Conservation (phyloP, 2,888 invertebrate genomes). For the Tyria jacobaeae region DNA sequence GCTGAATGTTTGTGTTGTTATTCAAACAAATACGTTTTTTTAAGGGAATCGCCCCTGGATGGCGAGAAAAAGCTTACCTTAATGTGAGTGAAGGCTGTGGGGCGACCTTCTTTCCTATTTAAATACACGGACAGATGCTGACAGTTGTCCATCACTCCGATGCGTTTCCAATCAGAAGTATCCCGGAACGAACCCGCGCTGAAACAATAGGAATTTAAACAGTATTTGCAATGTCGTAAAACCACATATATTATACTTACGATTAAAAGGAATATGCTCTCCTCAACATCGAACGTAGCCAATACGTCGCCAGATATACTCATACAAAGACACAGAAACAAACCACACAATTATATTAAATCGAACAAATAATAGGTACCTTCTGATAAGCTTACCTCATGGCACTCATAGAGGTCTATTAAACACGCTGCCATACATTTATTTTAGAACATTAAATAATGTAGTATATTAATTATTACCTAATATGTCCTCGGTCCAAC, state of each 20-base stretch:
- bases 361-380: no score
- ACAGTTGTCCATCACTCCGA: slow-evolving; percentile 87
- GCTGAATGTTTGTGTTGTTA: no score
- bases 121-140: slow-evolving; percentile 84
- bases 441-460: background rate
- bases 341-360: no score
- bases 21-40: no score
- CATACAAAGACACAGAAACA: no score
- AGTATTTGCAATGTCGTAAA: background rate
- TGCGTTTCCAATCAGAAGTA: slow-evolving; percentile 79
- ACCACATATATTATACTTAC: background rate
- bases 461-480: slow-evolving; percentile 67
- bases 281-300: no score
- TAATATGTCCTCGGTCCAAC: slow-evolving; percentile 88
- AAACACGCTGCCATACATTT: no score
- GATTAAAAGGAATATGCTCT: no score
- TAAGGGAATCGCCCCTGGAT: no score
- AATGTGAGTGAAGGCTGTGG: slow-evolving; percentile 59
- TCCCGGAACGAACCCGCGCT: slow-evolving; percentile 66
- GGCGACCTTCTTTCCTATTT: slow-evolving; percentile 70
- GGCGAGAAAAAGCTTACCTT: slow-evolving; percentile 54
- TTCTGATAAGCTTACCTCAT: no score
- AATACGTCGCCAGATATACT: no score
- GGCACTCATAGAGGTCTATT: no score
- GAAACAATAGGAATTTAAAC: slow-evolving; percentile 27